These are phyloP conservation scores for Melanaphis sacchari DNA, from an alignment of 1,140 invertebrate genomes.

Conservation along the genomic window DNA sequence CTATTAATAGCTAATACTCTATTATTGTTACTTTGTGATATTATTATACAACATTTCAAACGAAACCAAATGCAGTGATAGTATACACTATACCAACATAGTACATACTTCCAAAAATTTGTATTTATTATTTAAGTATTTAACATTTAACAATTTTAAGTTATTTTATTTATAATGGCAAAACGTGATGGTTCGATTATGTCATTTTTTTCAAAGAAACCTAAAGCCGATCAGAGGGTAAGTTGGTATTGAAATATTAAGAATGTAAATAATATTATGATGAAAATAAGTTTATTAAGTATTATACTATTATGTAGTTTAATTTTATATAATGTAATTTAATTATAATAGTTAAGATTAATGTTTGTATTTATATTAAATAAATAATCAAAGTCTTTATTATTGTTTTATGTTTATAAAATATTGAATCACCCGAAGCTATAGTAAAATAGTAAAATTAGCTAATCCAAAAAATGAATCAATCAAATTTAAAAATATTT, in stretches of 20 bases:
- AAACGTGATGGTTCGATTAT: neutral
- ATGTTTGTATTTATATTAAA: neutral
- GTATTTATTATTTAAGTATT: neutral
- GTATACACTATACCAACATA: too few species aligned
- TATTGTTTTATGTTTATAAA: constrained; percentile 19
- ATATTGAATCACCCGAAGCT: neutral
- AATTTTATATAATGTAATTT: neutral
- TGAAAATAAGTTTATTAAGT: neutral
- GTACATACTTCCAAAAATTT: neutral
- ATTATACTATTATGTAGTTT: neutral
- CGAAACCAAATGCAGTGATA: too few species aligned
- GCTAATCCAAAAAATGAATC: too few species aligned
- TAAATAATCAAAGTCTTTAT: constrained; percentile 16
- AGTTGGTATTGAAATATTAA: constrained; percentile 11
- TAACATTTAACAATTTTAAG: neutral
- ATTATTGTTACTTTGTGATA: too few species aligned
- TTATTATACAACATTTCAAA: too few species aligned
- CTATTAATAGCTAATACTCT: too few species aligned
- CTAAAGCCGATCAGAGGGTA: neutral
- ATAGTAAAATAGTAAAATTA: too few species aligned
- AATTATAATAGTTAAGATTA: neutral
- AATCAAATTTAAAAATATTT: too few species aligned
- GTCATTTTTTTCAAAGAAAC: constrained; percentile 16
- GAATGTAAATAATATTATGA: neutral
- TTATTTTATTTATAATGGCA: neutral